A percentile compares a stretch with the other conserved stretches of the same genome.
phyloP scores from a whole-genome alignment of 2,113 vertebrate species.

The Esox niger region DNA sequence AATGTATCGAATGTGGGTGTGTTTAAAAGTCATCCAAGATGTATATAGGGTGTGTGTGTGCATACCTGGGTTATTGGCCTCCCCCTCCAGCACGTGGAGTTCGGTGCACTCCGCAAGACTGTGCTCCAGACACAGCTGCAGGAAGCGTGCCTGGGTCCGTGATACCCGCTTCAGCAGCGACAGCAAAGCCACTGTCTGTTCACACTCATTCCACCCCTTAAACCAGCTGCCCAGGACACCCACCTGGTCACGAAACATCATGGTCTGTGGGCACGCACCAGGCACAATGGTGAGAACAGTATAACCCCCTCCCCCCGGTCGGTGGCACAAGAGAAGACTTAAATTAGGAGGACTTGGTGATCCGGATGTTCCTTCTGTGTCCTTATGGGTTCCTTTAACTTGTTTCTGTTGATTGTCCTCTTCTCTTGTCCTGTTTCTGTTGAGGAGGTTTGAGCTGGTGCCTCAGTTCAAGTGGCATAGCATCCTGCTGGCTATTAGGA shows the following conservation, averaged over 20 bases:
- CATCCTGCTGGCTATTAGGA: background rate
- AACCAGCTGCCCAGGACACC: slow-evolving; percentile 96
- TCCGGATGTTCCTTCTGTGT: background rate
- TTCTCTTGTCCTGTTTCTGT: background rate
- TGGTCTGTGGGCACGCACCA: slow-evolving; percentile 71
- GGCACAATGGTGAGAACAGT: background rate
- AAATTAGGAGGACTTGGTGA: background rate
- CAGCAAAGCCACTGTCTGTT: slow-evolving; percentile 96
- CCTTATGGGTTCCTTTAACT: background rate
- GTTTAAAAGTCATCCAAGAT: background rate
- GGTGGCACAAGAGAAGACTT: background rate
- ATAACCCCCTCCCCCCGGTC: background rate
- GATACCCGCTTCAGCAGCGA: slow-evolving; percentile 94
- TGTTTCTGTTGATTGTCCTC: background rate
- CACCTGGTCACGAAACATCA: slow-evolving; percentile 99
- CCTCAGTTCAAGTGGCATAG: too few species aligned
- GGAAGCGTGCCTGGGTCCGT: slow-evolving; percentile 95
- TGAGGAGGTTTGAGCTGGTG: background rate
- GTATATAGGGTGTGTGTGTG: background rate
- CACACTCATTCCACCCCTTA: slow-evolving; percentile 98
- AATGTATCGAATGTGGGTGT: background rate
- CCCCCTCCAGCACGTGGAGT: slow-evolving; percentile 91
- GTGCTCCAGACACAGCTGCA: slow-evolving; percentile 97
- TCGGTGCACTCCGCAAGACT: slow-evolving; percentile 94
- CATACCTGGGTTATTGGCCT: slow-evolving; percentile 93